Conservation (phyloP, 2,888 invertebrate species). For the Rhimphoctona megacephalus region DNA sequence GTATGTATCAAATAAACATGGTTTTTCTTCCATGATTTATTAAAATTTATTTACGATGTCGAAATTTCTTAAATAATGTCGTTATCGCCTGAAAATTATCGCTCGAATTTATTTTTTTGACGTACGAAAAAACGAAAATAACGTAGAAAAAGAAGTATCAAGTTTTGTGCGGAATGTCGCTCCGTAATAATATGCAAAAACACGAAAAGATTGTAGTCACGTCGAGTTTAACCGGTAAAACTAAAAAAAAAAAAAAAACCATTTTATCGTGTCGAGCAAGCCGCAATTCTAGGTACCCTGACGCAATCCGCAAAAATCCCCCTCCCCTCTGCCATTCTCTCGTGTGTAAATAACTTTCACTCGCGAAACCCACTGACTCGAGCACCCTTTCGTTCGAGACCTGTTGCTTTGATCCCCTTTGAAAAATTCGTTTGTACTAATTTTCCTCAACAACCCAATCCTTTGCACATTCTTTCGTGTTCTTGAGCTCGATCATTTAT, state of each 20-base stretch:
- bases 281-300: constrained; percentile 62
- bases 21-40: not conserved
- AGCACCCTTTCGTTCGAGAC: constrained; percentile 34
- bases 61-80: not conserved
- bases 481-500: not conserved
- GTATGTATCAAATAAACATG: not conserved
- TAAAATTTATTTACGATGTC: not conserved
- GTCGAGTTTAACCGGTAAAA: constrained; percentile 39
- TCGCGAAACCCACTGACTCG: constrained; percentile 46
- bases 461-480: not conserved
- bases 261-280: constrained; percentile 62
- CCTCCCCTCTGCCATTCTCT: constrained; percentile 2
- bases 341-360: constrained; percentile 72
- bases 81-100: not conserved
- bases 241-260: constrained; percentile 16
- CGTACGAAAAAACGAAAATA: constrained; percentile 5
- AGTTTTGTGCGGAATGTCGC: constrained; percentile 8
- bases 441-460: not conserved
- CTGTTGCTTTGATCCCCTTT: constrained; percentile 47
- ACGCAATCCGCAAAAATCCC: constrained; percentile 65
- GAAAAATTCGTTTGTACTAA: not conserved
- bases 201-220: constrained; percentile 32
- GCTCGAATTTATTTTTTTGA: no score
- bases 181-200: constrained; percentile 36
- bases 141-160: not conserved